Percentiles rank a stretch among this genome's conserved stretches.
Evolutionary conservation across 2,113 vertebrate genomes (phyloP).

Genomic region (Eubucco bourcierii): DNA sequence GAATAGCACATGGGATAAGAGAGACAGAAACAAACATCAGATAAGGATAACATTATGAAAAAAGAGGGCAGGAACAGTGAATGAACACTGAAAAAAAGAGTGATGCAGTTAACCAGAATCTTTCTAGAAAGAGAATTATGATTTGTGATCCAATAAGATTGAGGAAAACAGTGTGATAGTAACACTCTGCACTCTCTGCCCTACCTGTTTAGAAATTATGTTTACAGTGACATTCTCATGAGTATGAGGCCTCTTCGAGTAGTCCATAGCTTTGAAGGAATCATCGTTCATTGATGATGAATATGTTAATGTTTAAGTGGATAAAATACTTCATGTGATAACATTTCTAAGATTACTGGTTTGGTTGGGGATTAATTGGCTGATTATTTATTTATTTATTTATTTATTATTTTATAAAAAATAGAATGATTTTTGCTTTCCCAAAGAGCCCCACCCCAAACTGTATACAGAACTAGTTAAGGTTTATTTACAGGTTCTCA

Average conservation of each 20-base stretch:
- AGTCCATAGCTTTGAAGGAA: neutral
- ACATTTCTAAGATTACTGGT: neutral
- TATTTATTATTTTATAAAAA: no score
- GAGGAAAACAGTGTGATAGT: neutral
- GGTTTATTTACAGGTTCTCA: no score
- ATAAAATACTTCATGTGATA: neutral
- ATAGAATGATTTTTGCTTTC: no score
- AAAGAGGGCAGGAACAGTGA: neutral
- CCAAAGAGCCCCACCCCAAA: no score
- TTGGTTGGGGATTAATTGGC: no score
- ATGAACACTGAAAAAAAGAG: neutral
- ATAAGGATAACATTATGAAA: neutral
- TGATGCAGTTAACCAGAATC: neutral
- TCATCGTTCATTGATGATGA: neutral
- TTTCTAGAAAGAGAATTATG: neutral
- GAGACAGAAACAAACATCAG: fast-evolving
- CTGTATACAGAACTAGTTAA: no score
- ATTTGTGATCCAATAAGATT: neutral
- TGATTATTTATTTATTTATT: no score
- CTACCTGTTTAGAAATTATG: neutral
- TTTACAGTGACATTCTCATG: neutral
- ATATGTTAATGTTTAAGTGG: neutral
- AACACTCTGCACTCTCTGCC: neutral
- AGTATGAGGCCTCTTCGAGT: neutral
- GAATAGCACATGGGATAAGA: neutral